Percentiles rank a stretch among this genome's conserved stretches.
phyloP scores from a whole-genome alignment of 2,797 vertebrate species.

The Coregonus ussuriensis region DNA sequence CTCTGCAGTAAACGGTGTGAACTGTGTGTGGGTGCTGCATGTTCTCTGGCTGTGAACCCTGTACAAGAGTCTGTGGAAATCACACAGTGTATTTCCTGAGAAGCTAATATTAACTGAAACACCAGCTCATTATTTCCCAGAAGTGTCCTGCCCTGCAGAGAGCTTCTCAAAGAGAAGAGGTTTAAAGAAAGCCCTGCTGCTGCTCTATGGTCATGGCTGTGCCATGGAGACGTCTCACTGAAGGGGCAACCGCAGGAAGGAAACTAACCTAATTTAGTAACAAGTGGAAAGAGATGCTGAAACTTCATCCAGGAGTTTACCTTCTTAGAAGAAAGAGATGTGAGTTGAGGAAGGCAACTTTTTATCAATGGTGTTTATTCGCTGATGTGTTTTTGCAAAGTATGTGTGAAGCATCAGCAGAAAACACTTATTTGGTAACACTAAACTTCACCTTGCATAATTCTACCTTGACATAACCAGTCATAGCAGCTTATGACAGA shows the following conservation, averaged over 20 bases:
- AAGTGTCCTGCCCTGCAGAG: slow-evolving; percentile 26
- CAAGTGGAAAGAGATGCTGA: not conserved
- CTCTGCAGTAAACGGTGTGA: not conserved
- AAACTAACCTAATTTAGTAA: slow-evolving; percentile 25
- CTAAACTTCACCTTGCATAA: too few species aligned
- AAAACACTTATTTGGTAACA: too few species aligned
- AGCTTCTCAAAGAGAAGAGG: slow-evolving; percentile 21
- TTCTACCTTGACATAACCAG: not conserved
- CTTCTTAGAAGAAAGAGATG: too few species aligned
- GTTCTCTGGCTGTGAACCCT: not conserved
- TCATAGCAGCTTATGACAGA: not conserved
- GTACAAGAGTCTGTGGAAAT: not conserved
- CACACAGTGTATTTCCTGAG: slow-evolving; percentile 22
- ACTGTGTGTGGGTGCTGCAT: not conserved
- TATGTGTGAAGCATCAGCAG: too few species aligned
- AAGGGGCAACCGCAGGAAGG: slow-evolving; percentile 1
- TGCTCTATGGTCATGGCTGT: slow-evolving; percentile 5
- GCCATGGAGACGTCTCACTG: slow-evolving; percentile 22
- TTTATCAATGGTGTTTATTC: too few species aligned
- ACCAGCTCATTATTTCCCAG: slow-evolving; percentile 43
- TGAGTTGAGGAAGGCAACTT: too few species aligned
- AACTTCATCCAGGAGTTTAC: too few species aligned
- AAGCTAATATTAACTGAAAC: slow-evolving; percentile 14
- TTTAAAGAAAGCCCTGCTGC: slow-evolving; percentile 36
- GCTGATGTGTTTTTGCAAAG: too few species aligned